These are phyloP conservation scores for Coregonus ussuriensis DNA, from an alignment of 2,797 vertebrate species.

Conservation along the genomic window DNA sequence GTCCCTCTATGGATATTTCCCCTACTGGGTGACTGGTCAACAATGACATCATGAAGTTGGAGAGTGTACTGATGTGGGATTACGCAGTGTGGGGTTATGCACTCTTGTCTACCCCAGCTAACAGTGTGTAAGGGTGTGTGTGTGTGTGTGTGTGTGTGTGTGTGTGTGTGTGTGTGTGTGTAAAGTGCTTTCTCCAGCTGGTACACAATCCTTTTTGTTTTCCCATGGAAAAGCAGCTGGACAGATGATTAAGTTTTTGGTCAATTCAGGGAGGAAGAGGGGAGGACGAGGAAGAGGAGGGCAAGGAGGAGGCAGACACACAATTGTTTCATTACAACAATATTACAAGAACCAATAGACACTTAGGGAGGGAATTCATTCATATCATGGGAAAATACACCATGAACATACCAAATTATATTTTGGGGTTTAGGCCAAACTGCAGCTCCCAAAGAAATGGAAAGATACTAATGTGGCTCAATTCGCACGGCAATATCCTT, in stretches of 20 bases:
- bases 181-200: constrained; percentile 55
- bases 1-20: neutral
- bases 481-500: neutral
- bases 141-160: constrained; percentile 3
- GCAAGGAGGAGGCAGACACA: constrained; percentile 17
- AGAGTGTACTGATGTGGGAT: constrained; percentile 1
- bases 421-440: neutral
- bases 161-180: constrained; percentile 4
- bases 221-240: constrained; percentile 54
- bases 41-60: constrained; percentile 7
- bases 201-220: constrained; percentile 59
- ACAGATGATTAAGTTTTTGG: constrained; percentile 59
- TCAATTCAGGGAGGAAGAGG: constrained; percentile 26
- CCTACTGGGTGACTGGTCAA: neutral
- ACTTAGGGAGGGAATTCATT: neutral
- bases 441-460: neutral
- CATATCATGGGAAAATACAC: constrained; percentile 15
- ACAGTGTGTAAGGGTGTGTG: neutral
- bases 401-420: no score
- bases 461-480: neutral
- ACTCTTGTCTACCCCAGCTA: neutral
- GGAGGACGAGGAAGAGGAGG: constrained; percentile 6
- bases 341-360: constrained; percentile 1
- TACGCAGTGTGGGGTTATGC: constrained; percentile 4
- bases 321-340: constrained; percentile 6